Evolutionary conservation across 2,888 invertebrate genomes (phyloP), one percentile per base, ranked within the genome.

Genomic region (Calliphora vomitoria): DNA sequence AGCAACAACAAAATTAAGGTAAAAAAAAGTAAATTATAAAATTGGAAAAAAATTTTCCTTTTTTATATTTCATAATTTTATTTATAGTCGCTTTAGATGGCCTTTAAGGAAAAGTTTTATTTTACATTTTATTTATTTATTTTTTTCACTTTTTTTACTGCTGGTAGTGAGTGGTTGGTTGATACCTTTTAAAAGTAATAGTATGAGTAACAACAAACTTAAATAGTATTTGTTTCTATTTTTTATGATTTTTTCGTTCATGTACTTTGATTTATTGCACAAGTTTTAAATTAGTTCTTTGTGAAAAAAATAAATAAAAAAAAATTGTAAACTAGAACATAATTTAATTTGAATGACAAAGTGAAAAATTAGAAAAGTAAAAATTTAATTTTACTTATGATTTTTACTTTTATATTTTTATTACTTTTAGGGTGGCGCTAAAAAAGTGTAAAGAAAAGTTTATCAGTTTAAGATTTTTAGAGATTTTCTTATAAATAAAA

Each of bases 261-360:
- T 44, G 4, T 60, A 35, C 47, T 66, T 71, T 58, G n/a, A 78
- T 72, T 79, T 72, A 84, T 79, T 72, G 79, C 66, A 60, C 25
- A 58, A 74, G 66, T 79, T 79, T 74, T 38, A 53, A 72, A 66
- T 84, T 72, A 38, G 20, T 83, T 71, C 6, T 76, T 38, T 50
- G n/a, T 35, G 31, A 44, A 68, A 76, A 10, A 38, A 47, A 25
- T 53, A 41, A 4, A 15, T 47, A 35, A 3, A n/a, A 15, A 66
- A n/a, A n/a, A n/a, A n/a, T n/a, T n/a, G n/a, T 25, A 62, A 35
- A 47, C 4, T 41, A 11, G 5, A 25, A 60, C 3, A 25, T 62
- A 76, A 71, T 83, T 20, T 53, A 71, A 78, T 83, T 78, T 83
- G 20, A 71, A 71, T 71, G 8, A 44, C 71, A 78, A 76, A 69